Evolutionary conservation across 2,888 invertebrate genomes (phyloP).

Genomic region (Azorinus chamasolen): DNA sequence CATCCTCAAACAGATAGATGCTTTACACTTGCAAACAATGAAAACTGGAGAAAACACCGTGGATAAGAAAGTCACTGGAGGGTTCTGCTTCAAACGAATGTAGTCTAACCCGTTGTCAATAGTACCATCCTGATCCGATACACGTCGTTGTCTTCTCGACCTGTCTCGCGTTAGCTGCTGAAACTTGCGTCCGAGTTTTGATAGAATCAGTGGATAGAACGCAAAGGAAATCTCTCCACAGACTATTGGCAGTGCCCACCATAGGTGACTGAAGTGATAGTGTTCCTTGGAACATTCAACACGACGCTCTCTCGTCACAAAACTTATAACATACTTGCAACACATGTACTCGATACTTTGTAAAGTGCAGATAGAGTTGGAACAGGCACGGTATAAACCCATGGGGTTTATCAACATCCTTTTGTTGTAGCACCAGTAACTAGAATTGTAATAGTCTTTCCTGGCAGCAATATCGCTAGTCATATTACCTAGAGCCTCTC

Average conservation of each 20-base stretch:
- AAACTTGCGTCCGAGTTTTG: constrained; percentile 19
- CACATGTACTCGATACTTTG: constrained; percentile 53
- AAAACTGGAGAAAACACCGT: constrained; percentile 29
- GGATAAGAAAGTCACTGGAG: constrained; percentile 26
- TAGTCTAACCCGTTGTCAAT: neutral
- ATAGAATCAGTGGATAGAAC: constrained; percentile 40
- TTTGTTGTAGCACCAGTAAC: constrained; percentile 48
- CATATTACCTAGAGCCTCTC: constrained; percentile 36
- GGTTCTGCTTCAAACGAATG: constrained; percentile 8
- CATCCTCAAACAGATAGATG: constrained; percentile 10
- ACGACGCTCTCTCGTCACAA: constrained; percentile 4
- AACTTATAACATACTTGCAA: constrained; percentile 26
- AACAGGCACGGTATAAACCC: constrained; percentile 27
- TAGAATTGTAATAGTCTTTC: constrained; percentile 39
- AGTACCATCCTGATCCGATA: no score
- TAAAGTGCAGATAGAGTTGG: constrained; percentile 40
- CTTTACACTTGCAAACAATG: neutral
- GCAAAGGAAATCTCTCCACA: constrained; percentile 37
- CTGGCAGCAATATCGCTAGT: constrained; percentile 28
- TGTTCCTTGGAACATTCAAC: constrained; percentile 23
- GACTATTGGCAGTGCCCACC: constrained; percentile 51
- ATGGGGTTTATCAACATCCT: constrained; percentile 21
- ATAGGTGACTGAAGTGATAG: constrained; percentile 26
- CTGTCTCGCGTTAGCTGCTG: neutral
- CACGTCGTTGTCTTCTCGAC: no score